Conservation (phyloP, 2,113 vertebrate species). For the Rhipidura dahli region DNA sequence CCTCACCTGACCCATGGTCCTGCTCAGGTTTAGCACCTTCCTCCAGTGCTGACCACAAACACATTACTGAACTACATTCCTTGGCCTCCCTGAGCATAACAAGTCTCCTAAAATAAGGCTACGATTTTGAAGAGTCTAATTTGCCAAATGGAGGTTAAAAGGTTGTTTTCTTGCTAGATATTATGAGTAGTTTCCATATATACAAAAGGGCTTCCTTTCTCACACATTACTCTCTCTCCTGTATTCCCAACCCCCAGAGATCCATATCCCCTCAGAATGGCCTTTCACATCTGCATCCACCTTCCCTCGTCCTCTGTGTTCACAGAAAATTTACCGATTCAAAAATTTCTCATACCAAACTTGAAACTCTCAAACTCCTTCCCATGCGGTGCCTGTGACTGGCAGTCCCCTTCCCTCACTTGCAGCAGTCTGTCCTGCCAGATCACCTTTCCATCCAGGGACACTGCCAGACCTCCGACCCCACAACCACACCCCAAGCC, state of each 20-base stretch:
- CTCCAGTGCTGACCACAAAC: background rate
- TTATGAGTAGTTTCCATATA: fast-evolving
- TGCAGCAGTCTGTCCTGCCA: background rate
- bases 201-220: background rate
- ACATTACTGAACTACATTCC: background rate
- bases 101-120: background rate
- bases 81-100: background rate
- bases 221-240: background rate
- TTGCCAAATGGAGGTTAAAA: background rate
- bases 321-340: background rate
- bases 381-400: background rate
- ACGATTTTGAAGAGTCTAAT: background rate
- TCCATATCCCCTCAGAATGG: fast-evolving
- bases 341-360: background rate
- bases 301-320: background rate
- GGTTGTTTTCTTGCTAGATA: background rate
- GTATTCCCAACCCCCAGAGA: background rate
- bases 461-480: background rate
- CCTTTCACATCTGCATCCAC: background rate
- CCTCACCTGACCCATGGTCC: background rate
- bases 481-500: background rate
- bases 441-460: background rate
- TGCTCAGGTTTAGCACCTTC: background rate
- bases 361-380: fast-evolving
- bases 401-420: fast-evolving